phyloP scores from a whole-genome alignment of 2,888 invertebrate genomes.

The Dicranocentrus wangi region DNA sequence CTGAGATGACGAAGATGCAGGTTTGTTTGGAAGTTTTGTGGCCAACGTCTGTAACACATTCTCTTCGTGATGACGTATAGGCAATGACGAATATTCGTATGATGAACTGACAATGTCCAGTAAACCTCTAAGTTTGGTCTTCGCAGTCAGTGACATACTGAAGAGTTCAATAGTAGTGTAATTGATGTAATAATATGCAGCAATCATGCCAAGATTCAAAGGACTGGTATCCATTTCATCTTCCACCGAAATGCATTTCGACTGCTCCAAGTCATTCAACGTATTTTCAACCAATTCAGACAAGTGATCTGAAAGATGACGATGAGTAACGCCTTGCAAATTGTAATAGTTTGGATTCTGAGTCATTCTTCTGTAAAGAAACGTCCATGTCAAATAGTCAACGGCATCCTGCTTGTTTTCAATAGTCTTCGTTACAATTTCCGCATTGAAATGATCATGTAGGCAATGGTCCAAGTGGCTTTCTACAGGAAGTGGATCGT shows the following conservation, averaged over 20 bases:
- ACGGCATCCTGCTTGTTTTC: constrained; percentile 99
- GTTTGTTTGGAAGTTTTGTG: constrained; percentile 80
- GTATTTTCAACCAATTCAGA: constrained; percentile 98
- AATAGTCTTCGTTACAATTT: constrained; percentile 99
- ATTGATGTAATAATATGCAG: constrained; percentile 99
- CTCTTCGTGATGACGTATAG: constrained; percentile 96
- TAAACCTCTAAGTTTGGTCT: constrained; percentile 97
- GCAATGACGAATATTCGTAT: constrained; percentile 95
- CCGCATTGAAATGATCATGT: constrained; percentile 99
- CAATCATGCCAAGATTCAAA: constrained; percentile 99
- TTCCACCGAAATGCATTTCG: constrained; percentile 97
- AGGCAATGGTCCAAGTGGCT: constrained; percentile 97
- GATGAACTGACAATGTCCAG: constrained; percentile 98
- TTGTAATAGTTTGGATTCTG: constrained; percentile 99
- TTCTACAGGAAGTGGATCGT: constrained; percentile 97
- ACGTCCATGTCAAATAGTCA: constrained; percentile 99
- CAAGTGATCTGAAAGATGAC: constrained; percentile 97
- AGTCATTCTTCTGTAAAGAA: constrained; percentile 95
- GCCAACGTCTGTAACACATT: constrained; percentile 83
- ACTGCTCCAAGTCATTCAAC: constrained; percentile 92
- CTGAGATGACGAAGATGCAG: constrained; percentile 81
- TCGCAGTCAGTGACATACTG: constrained; percentile 95
- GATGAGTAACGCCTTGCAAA: constrained; percentile 95
- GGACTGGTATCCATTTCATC: constrained; percentile 98
- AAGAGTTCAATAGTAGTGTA: constrained; percentile 99